phyloP scores from a whole-genome alignment of 2,888 invertebrate species.

The Noctua fimbriata region DNA sequence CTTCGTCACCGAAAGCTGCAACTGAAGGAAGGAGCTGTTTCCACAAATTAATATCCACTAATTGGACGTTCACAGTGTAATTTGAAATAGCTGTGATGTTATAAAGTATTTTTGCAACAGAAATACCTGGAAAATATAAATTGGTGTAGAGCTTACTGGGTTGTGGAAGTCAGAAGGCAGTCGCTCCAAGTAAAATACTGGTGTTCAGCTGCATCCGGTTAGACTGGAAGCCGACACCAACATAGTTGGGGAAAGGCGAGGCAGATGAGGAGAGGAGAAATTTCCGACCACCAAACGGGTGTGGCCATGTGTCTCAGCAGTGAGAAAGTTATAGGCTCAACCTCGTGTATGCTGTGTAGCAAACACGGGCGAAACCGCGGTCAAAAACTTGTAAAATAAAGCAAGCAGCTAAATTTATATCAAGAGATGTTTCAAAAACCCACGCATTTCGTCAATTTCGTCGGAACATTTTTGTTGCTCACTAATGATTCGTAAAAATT shows the following conservation, averaged over 20 bases:
- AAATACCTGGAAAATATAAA: not conserved
- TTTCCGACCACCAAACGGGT: not conserved
- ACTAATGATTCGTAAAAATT: constrained; percentile 46
- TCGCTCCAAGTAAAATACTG: not conserved
- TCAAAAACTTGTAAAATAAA: not conserved
- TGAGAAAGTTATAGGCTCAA: not conserved
- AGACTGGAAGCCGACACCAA: not conserved
- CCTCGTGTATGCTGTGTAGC: too few relatives aligned
- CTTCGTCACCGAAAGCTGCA: constrained; percentile 54
- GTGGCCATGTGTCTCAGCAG: not conserved
- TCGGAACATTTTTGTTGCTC: constrained; percentile 40
- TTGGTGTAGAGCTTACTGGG: not conserved
- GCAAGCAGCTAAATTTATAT: constrained; percentile 11
- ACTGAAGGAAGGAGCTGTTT: constrained; percentile 55
- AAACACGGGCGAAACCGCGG: not conserved
- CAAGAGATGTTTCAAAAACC: constrained; percentile 12
- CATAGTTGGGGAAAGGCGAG: not conserved
- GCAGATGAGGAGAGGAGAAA: not conserved
- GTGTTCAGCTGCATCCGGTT: not conserved
- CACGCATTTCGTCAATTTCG: constrained; percentile 20
- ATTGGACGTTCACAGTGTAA: constrained; percentile 62
- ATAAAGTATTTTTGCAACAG: not conserved
- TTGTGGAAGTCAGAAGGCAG: not conserved
- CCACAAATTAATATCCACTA: constrained; percentile 67
- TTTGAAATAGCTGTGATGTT: constrained; percentile 20